Base-by-base conservation (phyloP, 2,797 vertebrate genomes). In the Crossoptilon crossoptilon region DNA sequence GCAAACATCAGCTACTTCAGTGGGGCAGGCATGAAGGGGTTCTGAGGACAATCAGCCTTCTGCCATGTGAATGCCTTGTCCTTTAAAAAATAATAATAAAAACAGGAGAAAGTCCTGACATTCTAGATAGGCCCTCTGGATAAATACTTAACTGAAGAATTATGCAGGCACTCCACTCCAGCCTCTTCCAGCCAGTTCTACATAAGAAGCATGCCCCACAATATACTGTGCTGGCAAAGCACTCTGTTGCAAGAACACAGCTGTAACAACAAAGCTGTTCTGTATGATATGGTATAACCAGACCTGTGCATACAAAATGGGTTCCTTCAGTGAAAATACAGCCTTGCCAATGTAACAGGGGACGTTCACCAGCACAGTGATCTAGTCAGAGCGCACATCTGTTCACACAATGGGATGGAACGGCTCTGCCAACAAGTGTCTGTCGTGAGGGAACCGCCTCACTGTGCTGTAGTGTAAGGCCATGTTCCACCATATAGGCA, bases 401-500 rank as follows among this genome's bases (percentile, higher is more conserved):
- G 83, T 63, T 90, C 90, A 62, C 81, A 94, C 91, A 96, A 90
- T 79, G 72, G 90, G 84, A 93, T 1, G 11, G 81, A 93, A 74
- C 74, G 87, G 88, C 93, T 82, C 88, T 82, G 93, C 95, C 86
- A 95, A 77, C 74, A 84, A 94, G 91, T 81, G 94, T 74, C 70
- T 21, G 43, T 10, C 51, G 46, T 79, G 88, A 35, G 64, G 93
- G 88, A 84, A 74, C 84, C 15, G 26, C 93, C 94, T 95, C 70
- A 41, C 87, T 87, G 72, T 80, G 74, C 68, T 74, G 83, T 58
- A 4, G 88, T 8, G 21, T 24, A 59, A 83, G 70, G 74, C 85
- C 44, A 13, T 11, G 81, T 72, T 33, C 74, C 39, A 10, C 64
- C 88, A 63, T 17, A 39, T 3, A 79, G 69, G 59, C 37, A 66